A percentile compares a stretch with the other conserved stretches of the same genome.
These are phyloP conservation scores for Melanerpes aurifrons DNA, from an alignment of 2,113 vertebrate species.

Conservation along the genomic window DNA sequence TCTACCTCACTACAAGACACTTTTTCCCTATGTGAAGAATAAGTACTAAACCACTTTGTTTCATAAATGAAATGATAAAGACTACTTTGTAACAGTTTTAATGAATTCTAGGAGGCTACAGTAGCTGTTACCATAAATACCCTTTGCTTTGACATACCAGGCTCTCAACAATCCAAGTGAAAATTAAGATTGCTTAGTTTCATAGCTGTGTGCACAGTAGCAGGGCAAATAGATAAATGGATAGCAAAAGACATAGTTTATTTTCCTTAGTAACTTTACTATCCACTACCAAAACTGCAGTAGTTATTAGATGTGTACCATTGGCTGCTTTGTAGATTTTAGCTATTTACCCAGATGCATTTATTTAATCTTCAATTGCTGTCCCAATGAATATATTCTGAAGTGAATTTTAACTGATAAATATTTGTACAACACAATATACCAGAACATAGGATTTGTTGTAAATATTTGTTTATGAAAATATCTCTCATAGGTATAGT, in stretches of 20 bases:
- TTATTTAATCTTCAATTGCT: background rate
- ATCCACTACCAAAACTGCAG: background rate
- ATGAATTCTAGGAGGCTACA: background rate
- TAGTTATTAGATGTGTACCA: background rate
- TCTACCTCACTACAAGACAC: background rate
- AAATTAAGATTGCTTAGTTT: background rate
- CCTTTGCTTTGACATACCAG: background rate
- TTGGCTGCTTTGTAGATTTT: background rate
- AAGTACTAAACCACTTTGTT: background rate
- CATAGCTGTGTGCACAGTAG: background rate
- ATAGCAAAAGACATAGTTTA: background rate
- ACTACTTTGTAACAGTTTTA: background rate
- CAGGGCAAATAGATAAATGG: background rate
- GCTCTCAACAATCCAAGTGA: background rate
- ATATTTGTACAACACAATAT: background rate
- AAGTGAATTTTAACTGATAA: slow-evolving; percentile 1
- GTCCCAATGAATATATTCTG: background rate
- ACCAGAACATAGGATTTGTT: background rate
- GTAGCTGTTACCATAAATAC: background rate
- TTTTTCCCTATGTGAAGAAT: background rate
- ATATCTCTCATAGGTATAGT: background rate
- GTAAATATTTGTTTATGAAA: slow-evolving; percentile 37
- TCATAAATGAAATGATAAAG: background rate
- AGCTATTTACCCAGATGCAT: background rate
- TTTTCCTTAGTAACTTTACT: background rate